Evolutionary conservation across 2,888 invertebrate species (phyloP).

Genomic region (Syrista parreyssii): DNA sequence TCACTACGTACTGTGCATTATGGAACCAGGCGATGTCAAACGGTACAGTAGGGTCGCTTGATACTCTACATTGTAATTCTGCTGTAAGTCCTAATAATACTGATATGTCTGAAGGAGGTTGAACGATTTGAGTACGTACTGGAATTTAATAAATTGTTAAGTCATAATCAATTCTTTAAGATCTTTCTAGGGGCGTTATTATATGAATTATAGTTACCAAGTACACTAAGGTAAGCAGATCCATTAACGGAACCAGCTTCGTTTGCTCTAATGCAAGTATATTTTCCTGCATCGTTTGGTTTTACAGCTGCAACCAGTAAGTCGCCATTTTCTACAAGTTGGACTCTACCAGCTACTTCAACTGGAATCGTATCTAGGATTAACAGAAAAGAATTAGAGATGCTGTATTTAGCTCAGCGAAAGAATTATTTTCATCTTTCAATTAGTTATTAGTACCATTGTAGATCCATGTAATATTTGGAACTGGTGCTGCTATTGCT

Average conservation of each 20-base stretch:
- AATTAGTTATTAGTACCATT: slow-evolving; percentile 74
- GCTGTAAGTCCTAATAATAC: slow-evolving; percentile 94
- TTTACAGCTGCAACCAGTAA: slow-evolving; percentile 88
- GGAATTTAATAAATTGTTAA: slow-evolving; percentile 38
- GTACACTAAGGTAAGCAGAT: slow-evolving; percentile 83
- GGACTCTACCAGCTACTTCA: slow-evolving; percentile 80
- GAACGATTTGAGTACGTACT: slow-evolving; percentile 94
- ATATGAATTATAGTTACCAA: slow-evolving; percentile 72
- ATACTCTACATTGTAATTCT: slow-evolving; percentile 93
- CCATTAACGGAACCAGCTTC: slow-evolving; percentile 89
- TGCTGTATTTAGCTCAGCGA: not conserved
- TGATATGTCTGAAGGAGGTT: slow-evolving; percentile 91
- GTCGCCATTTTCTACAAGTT: slow-evolving; percentile 88
- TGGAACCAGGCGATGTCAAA: slow-evolving; percentile 91
- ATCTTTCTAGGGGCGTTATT: not conserved
- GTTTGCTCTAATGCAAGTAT: slow-evolving; percentile 89
- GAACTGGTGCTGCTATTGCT: slow-evolving; percentile 90
- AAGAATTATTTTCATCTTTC: slow-evolving; percentile 23
- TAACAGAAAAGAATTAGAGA: slow-evolving; percentile 16
- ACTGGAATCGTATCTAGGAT: slow-evolving; percentile 72
- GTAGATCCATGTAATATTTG: slow-evolving; percentile 91
- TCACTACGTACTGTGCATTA: slow-evolving; percentile 78
- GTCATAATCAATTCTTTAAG: not conserved
- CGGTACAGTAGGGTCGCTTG: slow-evolving; percentile 88
- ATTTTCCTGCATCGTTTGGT: slow-evolving; percentile 86